phyloP scores from a whole-genome alignment of 2,797 vertebrate genomes.

The Bucorvus abyssinicus region DNA sequence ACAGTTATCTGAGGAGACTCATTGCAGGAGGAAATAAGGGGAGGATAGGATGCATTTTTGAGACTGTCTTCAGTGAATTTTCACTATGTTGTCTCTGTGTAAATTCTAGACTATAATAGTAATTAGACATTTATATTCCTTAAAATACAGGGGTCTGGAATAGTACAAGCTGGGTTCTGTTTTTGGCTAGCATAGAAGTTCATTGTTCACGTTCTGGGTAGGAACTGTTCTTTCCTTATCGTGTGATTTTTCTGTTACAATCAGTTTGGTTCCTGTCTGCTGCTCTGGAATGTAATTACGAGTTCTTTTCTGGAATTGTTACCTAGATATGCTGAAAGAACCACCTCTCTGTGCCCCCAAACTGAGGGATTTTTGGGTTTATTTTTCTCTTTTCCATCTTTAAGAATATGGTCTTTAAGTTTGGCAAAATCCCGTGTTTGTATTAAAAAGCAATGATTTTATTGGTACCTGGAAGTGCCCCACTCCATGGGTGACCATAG shows the following conservation, averaged over 20 bases:
- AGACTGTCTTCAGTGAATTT: not conserved
- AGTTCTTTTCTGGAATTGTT: constrained; percentile 26
- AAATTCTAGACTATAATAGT: not conserved
- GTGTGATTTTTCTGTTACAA: not conserved
- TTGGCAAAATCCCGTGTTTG: not conserved
- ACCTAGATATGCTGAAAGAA: not conserved
- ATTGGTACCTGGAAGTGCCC: not conserved
- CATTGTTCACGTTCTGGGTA: not conserved
- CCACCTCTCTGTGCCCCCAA: not conserved
- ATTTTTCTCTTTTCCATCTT: not conserved
- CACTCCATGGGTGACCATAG: not conserved
- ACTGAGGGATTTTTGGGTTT: not conserved
- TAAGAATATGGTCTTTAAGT: not conserved
- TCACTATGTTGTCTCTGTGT: not conserved
- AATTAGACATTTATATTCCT: not conserved
- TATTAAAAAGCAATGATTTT: not conserved
- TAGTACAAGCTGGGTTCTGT: not conserved
- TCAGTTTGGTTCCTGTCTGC: not conserved
- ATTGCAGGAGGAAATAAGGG: not conserved
- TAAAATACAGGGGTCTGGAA: not conserved
- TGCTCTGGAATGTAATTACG: constrained; percentile 38
- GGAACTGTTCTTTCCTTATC: not conserved
- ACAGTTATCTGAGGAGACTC: not conserved
- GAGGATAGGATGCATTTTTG: not conserved
- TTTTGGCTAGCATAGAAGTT: not conserved